Conservation (phyloP, 1,140 invertebrate species). For the Prorops nasuta region DNA sequence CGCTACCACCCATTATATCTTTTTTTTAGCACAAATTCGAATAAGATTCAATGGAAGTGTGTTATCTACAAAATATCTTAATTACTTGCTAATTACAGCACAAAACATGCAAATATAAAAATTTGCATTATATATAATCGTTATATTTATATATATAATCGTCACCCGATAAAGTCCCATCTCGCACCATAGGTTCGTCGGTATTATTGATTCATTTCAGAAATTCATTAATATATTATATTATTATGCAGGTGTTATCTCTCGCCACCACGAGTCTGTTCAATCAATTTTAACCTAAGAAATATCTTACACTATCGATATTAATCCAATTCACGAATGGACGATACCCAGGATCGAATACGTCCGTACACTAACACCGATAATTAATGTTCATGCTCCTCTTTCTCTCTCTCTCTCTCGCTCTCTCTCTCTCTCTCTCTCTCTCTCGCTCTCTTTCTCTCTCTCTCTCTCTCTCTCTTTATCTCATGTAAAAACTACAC, state of each 20-base stretch:
- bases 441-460: no score
- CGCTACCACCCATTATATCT: no score
- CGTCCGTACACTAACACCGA: conserved; percentile 45
- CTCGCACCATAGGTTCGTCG: conserved; percentile 37
- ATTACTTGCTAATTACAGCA: conserved; percentile 57
- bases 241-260: conserved; percentile 38
- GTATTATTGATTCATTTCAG: conserved; percentile 24
- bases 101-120: conserved; percentile 56
- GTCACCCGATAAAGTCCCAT: conserved; percentile 39
- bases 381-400: conserved; percentile 40
- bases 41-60: conserved; percentile 51
- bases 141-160: conserved; percentile 50
- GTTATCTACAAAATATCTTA: conserved; percentile 56
- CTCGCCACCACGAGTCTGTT: neutral
- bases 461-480: neutral
- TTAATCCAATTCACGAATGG: conserved; percentile 37
- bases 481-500: no score
- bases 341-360: conserved; percentile 28
- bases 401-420: conserved; percentile 22
- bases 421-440: conserved; percentile 17
- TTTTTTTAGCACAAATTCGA: no score
- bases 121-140: conserved; percentile 55
- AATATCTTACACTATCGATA: conserved; percentile 51
- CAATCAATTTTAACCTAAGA: conserved; percentile 21
- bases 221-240: conserved; percentile 28